These are phyloP conservation scores for Diplazon laetatorius DNA, from an alignment of 2,888 invertebrate genomes.

Conservation along the genomic window DNA sequence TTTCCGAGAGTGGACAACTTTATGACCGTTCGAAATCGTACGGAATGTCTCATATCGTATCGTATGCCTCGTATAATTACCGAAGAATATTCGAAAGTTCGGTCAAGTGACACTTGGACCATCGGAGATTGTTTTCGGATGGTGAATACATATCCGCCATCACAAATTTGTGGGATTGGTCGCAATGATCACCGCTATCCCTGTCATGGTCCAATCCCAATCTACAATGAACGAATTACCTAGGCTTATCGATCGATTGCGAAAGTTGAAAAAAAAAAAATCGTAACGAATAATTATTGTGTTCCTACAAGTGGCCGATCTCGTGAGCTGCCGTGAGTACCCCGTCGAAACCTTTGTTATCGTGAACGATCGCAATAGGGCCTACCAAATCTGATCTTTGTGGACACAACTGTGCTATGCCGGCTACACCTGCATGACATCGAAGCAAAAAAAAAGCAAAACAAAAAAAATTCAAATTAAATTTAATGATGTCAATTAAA, in stretches of 20 bases:
- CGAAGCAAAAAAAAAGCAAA: too few species aligned
- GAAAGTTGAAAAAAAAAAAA: not conserved
- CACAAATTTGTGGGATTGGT: conserved; percentile 5
- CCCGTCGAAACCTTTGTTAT: conserved; percentile 41
- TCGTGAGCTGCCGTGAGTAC: conserved; percentile 46
- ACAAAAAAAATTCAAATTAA: too few species aligned
- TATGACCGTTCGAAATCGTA: too few species aligned
- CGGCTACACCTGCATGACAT: not conserved
- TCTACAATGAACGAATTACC: conserved; percentile 13
- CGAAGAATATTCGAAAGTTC: conserved; percentile 12
- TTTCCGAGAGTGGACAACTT: too few species aligned
- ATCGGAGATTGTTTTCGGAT: conserved; percentile 4
- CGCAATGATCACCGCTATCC: not conserved
- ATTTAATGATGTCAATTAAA: too few species aligned
- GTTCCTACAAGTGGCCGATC: conserved; percentile 50
- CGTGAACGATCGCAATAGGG: conserved; percentile 4
- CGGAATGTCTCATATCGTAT: too few species aligned
- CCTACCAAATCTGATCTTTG: not conserved
- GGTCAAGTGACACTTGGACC: conserved; percentile 39
- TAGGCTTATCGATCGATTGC: not conserved
- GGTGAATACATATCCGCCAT: conserved; percentile 3
- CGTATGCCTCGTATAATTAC: not conserved
- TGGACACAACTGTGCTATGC: too few species aligned
- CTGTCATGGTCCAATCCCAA: conserved; percentile 47
- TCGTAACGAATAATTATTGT: not conserved